Conservation (phyloP, 2,888 invertebrate species). For the Melanotus villosus region DNA sequence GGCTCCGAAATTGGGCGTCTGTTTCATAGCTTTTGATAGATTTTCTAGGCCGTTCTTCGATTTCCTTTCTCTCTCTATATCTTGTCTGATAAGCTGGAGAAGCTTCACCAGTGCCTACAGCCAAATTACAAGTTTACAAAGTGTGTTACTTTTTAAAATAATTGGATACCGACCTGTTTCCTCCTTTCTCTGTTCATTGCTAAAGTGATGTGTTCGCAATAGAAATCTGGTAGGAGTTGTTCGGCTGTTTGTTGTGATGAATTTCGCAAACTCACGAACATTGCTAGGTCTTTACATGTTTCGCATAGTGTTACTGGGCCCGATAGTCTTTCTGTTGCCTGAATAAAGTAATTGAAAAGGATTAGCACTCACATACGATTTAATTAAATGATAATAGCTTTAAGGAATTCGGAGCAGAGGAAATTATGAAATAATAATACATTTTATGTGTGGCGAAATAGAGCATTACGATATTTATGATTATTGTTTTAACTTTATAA, state of each 20-base stretch:
- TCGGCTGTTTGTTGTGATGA: slow-evolving; percentile 77
- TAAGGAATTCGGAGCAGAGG: no score
- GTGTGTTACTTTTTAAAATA: background rate
- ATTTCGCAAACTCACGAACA: slow-evolving; percentile 78
- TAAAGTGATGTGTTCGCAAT: slow-evolving; percentile 93
- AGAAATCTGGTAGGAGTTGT: slow-evolving; percentile 93
- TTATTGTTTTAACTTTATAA: no score
- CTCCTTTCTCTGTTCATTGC: slow-evolving; percentile 94
- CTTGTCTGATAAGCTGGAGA: slow-evolving; percentile 87
- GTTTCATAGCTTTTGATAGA: slow-evolving; percentile 87
- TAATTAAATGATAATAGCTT: no score
- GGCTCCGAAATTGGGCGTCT: slow-evolving; percentile 87
- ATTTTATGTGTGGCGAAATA: no score
- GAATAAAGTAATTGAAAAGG: slow-evolving; percentile 54
- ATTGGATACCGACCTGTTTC: slow-evolving; percentile 74
- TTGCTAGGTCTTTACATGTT: slow-evolving; percentile 77
- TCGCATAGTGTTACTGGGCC: slow-evolving; percentile 81
- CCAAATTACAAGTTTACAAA: background rate
- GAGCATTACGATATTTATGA: no score
- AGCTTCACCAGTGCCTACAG: slow-evolving; percentile 84
- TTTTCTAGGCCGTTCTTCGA: slow-evolving; percentile 93
- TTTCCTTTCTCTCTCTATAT: slow-evolving; percentile 90
- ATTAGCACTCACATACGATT: no score
- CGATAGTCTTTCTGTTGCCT: slow-evolving; percentile 81
- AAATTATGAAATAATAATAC: no score